A percentile compares a stretch with the other conserved stretches of the same genome.
These are phyloP conservation scores for Schizaphis graminum DNA, from an alignment of 2,888 invertebrate genomes.

Conservation along the genomic window DNA sequence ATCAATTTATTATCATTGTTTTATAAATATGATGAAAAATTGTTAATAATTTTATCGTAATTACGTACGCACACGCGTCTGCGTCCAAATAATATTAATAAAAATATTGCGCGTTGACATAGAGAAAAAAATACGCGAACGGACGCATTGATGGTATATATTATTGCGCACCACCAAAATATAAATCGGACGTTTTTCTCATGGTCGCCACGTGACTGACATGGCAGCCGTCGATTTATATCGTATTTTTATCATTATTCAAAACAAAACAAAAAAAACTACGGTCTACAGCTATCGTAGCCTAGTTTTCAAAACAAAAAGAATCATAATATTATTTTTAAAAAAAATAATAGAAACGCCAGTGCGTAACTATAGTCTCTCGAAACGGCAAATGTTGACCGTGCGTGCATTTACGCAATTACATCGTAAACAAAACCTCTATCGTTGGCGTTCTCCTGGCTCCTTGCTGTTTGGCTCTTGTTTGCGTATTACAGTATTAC, in stretches of 20 bases:
- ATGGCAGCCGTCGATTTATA: background rate
- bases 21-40: background rate
- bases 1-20: background rate
- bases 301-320: background rate
- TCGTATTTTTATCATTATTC: background rate
- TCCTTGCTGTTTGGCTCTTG: background rate
- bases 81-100: background rate
- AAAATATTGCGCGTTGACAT: background rate
- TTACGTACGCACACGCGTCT: background rate
- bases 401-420: background rate
- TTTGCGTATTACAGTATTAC: background rate
- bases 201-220: constrained; percentile 15
- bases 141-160: background rate
- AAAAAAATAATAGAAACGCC: background rate
- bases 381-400: background rate
- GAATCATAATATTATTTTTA: background rate
- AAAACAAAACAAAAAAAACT: background rate
- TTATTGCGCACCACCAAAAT: background rate
- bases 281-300: background rate
- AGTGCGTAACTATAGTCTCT: background rate
- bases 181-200: background rate
- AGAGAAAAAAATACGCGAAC: background rate
- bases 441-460: background rate
- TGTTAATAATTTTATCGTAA: background rate
- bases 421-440: background rate